phyloP scores from a whole-genome alignment of 2,113 vertebrate genomes.

The Cynoglossus semilaevis region DNA sequence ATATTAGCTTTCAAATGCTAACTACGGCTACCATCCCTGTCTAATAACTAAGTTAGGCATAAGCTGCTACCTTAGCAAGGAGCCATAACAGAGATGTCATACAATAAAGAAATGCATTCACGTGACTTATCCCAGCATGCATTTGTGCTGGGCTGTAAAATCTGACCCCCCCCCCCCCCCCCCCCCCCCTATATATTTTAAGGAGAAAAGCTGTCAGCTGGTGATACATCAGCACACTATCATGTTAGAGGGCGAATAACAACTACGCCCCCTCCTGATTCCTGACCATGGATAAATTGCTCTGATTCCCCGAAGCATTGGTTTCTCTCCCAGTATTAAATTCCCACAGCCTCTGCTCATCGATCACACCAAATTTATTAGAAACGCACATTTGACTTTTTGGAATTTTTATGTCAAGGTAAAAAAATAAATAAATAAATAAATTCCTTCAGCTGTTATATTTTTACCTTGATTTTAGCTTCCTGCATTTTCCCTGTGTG shows the following conservation, averaged over 20 bases:
- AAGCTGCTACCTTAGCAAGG: too few relatives aligned
- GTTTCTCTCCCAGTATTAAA: conserved; percentile 28
- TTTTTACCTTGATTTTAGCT: too few relatives aligned
- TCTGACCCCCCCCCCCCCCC: conserved; percentile 7
- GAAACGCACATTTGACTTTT: too few relatives aligned
- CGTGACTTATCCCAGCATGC: not conserved
- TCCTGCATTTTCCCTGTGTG: too few relatives aligned
- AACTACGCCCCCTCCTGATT: conserved; percentile 12
- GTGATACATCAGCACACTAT: conserved; percentile 16
- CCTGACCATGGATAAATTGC: conserved; percentile 62
- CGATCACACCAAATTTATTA: conserved; percentile 15
- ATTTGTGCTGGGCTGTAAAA: not conserved
- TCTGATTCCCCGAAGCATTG: conserved; percentile 22
- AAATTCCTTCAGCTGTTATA: too few relatives aligned
- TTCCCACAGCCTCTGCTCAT: conserved; percentile 37
- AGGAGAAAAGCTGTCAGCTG: conserved; percentile 29
- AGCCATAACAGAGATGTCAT: too few relatives aligned
- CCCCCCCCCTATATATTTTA: conserved; percentile 22
- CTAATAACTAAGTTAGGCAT: too few relatives aligned
- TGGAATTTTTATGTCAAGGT: too few relatives aligned
- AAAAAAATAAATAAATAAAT: too few relatives aligned
- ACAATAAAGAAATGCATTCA: too few relatives aligned
- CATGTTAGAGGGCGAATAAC: conserved; percentile 35
- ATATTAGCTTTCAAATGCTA: too few relatives aligned
- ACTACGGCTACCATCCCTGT: too few relatives aligned